These are phyloP conservation scores for Glomeris maerens DNA, from an alignment of 1,140 invertebrate genomes.

Conservation along the genomic window DNA sequence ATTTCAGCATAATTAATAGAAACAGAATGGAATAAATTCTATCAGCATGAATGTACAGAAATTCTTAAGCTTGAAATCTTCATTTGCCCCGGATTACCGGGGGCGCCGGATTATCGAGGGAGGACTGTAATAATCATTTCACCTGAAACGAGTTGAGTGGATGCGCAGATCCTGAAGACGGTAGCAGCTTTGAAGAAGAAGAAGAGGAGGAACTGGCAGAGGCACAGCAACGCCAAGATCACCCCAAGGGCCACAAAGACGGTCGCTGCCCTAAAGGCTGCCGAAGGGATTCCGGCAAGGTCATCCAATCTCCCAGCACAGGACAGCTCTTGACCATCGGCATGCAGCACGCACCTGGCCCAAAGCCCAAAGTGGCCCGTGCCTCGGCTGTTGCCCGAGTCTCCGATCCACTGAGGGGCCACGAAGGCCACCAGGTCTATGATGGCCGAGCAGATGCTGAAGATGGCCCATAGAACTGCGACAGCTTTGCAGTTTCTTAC, in stretches of 20 bases:
- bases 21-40: too few relatives aligned
- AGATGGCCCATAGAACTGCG: slow-evolving; percentile 90
- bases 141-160: slow-evolving; percentile 89
- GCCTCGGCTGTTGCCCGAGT: slow-evolving; percentile 55
- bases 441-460: slow-evolving; percentile 88
- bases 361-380: slow-evolving; percentile 86
- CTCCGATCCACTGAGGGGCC: slow-evolving; percentile 87
- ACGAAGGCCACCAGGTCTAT: slow-evolving; percentile 87
- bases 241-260: slow-evolving; percentile 76
- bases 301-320: slow-evolving; percentile 73
- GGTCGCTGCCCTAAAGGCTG: slow-evolving; percentile 62
- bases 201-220: slow-evolving; percentile 78
- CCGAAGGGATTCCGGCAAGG: slow-evolving; percentile 61
- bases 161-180: slow-evolving; percentile 82
- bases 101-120: too few relatives aligned
- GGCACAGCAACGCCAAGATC: slow-evolving; percentile 63
- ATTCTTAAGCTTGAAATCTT: too few relatives aligned
- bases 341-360: slow-evolving; percentile 52
- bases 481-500: slow-evolving; percentile 90
- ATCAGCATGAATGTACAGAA: too few relatives aligned
- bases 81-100: too few relatives aligned
- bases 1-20: too few relatives aligned
- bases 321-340: slow-evolving; percentile 35
- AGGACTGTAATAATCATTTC: too few relatives aligned
- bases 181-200: slow-evolving; percentile 87